These are phyloP conservation scores for Sycobia sp. DNA, from an alignment of 1,140 invertebrate genomes.

Conservation along the genomic window DNA sequence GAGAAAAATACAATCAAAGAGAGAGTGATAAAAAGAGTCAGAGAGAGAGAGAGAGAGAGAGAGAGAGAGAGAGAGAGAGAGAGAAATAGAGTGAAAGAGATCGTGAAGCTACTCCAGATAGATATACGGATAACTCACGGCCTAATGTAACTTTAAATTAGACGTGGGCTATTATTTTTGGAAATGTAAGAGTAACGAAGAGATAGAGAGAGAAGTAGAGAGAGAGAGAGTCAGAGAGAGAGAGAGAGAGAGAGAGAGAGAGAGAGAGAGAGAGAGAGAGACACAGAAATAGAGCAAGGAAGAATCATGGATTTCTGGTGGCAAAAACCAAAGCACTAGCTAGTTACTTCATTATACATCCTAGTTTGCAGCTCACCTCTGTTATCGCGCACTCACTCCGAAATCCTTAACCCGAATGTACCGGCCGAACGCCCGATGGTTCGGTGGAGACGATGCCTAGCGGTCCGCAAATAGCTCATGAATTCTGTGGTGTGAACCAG, in stretches of 20 bases:
- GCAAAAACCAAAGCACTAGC: too few relatives aligned
- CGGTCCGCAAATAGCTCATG: slow-evolving; percentile 42
- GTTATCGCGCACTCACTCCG: slow-evolving; percentile 39
- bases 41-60: neutral
- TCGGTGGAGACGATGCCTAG: slow-evolving; percentile 40
- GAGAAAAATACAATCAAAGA: too few relatives aligned
- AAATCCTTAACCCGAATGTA: slow-evolving; percentile 53
- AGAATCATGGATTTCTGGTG: neutral
- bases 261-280: slow-evolving; percentile 51
- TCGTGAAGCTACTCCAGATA: too few relatives aligned
- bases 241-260: neutral
- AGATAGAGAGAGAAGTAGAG: neutral
- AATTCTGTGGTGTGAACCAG: slow-evolving; percentile 44
- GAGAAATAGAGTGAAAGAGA: slow-evolving; percentile 44
- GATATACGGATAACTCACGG: too few relatives aligned
- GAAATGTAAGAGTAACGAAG: too few relatives aligned
- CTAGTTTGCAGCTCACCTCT: slow-evolving; percentile 44
- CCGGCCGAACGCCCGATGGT: slow-evolving; percentile 41
- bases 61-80: neutral
- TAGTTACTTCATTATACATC: slow-evolving; percentile 63
- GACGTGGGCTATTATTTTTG: too few relatives aligned
- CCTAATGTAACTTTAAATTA: too few relatives aligned
- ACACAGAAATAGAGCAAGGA: neutral
- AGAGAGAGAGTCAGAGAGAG: neutral
- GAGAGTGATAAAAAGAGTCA: too few relatives aligned